Evolutionary conservation across 2,797 vertebrate species (phyloP).

Genomic region (Rousettus madagascariensis): DNA sequence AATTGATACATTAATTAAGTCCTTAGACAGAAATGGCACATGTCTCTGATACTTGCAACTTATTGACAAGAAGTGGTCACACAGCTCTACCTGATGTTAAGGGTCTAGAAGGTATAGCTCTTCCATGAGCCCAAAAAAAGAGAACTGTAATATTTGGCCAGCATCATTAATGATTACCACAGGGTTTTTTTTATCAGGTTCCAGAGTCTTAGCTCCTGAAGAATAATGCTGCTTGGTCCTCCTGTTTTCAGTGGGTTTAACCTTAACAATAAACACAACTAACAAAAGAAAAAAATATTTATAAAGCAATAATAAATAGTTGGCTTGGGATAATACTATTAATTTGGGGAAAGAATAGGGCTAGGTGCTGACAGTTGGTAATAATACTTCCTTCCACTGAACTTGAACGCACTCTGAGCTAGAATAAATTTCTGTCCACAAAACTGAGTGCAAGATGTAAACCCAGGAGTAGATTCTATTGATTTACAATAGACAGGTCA

Average conservation of each 20-base stretch:
- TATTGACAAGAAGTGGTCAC: background rate
- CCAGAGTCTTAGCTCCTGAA: background rate
- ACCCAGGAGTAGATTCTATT: background rate
- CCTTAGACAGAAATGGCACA: background rate
- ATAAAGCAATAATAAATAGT: background rate
- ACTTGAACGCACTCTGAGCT: background rate
- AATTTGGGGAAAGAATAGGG: background rate
- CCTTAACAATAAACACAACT: background rate
- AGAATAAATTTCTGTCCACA: background rate
- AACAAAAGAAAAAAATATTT: background rate
- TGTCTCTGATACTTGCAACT: background rate
- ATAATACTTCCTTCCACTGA: background rate
- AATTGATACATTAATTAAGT: background rate
- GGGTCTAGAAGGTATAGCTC: background rate
- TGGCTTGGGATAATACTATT: background rate
- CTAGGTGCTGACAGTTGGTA: background rate
- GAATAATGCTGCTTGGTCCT: background rate
- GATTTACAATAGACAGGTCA: background rate
- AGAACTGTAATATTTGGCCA: background rate
- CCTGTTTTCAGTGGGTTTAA: conserved; percentile 1
- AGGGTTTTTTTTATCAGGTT: background rate
- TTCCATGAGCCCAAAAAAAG: background rate
- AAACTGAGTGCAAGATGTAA: background rate
- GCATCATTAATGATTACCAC: background rate
- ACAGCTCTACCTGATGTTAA: background rate